These are phyloP conservation scores for Pedetes capensis DNA, from an alignment of 2,113 vertebrate species.

Conservation along the genomic window DNA sequence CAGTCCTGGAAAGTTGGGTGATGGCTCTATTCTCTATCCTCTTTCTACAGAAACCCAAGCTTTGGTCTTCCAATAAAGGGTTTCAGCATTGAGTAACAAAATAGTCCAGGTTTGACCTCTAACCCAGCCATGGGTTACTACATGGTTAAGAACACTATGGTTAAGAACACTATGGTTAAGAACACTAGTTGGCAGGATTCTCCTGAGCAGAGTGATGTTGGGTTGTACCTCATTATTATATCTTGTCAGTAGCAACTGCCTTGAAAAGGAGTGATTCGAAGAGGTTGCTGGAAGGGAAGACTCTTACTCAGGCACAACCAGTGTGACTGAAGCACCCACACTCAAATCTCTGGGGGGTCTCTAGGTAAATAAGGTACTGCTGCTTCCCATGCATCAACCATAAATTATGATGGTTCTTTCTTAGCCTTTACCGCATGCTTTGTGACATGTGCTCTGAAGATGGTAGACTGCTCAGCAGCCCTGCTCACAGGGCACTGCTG, in stretches of 20 bases:
- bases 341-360: not conserved
- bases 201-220: not conserved
- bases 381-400: slow-evolving; percentile 1
- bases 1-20: not conserved
- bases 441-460: not conserved
- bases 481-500: not conserved
- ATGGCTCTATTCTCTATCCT: not conserved
- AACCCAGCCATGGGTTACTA: not conserved
- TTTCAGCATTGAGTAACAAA: slow-evolving; percentile 6
- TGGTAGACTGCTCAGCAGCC: not conserved
- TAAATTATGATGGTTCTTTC: not conserved
- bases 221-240: not conserved
- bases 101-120: not conserved
- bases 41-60: not conserved
- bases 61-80: not conserved
- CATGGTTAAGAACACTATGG: not conserved
- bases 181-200: slow-evolving; percentile 10
- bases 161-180: not conserved
- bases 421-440: not conserved
- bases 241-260: slow-evolving; percentile 14
- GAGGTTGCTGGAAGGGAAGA: slow-evolving; percentile 2
- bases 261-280: slow-evolving; percentile 29
- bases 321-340: not conserved
- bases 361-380: not conserved
- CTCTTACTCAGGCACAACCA: not conserved